Conservation (phyloP, 2,797 vertebrate species). For the Rhabdophis nuchalis region DNA sequence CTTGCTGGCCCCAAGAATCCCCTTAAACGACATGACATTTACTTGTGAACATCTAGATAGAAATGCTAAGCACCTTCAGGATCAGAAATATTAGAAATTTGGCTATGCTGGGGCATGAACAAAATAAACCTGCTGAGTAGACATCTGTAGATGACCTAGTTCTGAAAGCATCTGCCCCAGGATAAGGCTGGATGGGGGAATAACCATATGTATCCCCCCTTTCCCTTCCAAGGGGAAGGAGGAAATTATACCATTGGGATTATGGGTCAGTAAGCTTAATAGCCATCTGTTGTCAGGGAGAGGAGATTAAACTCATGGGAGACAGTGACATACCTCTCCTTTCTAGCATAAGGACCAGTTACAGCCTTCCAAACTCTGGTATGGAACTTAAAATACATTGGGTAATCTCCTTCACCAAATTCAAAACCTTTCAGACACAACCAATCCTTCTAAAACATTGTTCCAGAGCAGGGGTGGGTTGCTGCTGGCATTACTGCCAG, state of each 20-base stretch:
- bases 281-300: constrained; percentile 16
- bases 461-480: neutral
- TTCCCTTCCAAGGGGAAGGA: neutral
- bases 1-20: neutral
- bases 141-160: neutral
- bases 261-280: neutral
- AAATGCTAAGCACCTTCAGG: neutral
- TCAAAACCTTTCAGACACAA: neutral
- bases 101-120: neutral
- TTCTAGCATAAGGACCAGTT: neutral
- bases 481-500: too few relatives aligned
- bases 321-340: neutral
- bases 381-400: neutral
- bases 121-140: neutral
- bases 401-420: too few relatives aligned
- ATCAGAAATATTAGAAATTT: neutral
- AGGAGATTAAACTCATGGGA: constrained; percentile 2
- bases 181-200: neutral
- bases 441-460: neutral
- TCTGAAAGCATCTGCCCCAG: neutral
- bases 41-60: neutral
- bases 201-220: neutral
- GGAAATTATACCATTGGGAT: constrained; percentile 1
- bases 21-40: neutral
- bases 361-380: neutral